phyloP scores from a whole-genome alignment of 2,888 invertebrate genomes.

The Maniola hyperantus region DNA sequence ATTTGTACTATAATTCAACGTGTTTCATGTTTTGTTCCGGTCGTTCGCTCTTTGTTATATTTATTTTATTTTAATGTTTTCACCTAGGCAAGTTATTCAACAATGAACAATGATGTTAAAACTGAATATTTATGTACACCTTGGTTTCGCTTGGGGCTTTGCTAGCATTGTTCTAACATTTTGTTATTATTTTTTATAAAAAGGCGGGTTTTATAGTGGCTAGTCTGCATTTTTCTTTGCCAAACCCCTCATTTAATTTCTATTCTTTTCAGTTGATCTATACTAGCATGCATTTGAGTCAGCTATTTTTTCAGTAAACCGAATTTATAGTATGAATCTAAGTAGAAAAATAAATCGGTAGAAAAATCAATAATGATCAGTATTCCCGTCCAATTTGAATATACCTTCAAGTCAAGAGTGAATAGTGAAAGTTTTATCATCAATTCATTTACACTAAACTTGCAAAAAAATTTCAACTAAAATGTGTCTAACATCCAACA shows the following conservation, averaged over 20 bases:
- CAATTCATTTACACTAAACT: background rate
- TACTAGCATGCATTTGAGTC: no score
- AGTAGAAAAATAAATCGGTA: no score
- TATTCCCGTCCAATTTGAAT: no score
- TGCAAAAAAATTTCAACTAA: background rate
- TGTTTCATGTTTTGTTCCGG: conserved; percentile 42
- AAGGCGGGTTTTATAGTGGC: background rate
- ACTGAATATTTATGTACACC: conserved; percentile 4
- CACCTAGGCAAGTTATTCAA: conserved; percentile 5
- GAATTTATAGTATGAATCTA: no score
- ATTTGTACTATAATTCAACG: conserved; percentile 38
- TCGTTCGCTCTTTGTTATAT: conserved; percentile 35
- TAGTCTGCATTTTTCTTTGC: no score
- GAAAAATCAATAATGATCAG: no score
- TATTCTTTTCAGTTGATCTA: no score
- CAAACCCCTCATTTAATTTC: no score
- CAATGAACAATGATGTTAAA: conserved; percentile 15
- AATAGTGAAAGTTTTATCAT: no score
- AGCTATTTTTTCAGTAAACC: no score
- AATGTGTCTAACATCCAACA: background rate
- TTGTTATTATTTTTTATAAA: background rate
- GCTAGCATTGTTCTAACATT: background rate
- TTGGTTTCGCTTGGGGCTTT: background rate
- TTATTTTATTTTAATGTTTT: conserved; percentile 28
- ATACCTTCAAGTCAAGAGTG: no score